Conservation (phyloP, 92 coral and sea anemone species). For the Hydrozoanthus gracilis region DNA sequence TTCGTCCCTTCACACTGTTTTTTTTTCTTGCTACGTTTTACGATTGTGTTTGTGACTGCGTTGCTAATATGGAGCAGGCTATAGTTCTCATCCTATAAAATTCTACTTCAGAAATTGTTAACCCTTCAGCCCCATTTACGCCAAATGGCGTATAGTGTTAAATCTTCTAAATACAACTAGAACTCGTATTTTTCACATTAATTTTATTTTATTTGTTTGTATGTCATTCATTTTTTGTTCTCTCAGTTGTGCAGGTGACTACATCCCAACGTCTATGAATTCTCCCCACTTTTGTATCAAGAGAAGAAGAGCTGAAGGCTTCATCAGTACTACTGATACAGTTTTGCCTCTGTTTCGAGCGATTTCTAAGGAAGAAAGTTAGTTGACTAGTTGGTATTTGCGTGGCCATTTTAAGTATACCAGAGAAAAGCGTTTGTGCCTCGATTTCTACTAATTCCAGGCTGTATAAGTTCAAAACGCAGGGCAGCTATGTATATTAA, state of each 20-base stretch:
- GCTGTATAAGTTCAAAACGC: no score
- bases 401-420: not conserved
- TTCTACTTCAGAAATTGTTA: no score
- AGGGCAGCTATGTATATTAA: no score
- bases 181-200: no score
- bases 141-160: no score
- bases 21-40: no score
- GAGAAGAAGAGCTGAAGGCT: constrained; percentile 28
- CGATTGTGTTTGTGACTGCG: no score
- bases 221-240: not conserved
- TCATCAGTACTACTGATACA: constrained; percentile 39
- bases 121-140: no score
- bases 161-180: no score
- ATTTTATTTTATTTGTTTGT: not conserved
- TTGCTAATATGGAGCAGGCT: no score
- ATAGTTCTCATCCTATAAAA: no score
- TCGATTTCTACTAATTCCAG: not conserved
- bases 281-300: constrained; percentile 79
- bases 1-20: no score
- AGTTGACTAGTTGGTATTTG: constrained; percentile 1
- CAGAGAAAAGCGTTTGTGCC: not conserved
- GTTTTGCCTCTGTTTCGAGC: constrained; percentile 82
- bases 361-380: constrained; percentile 70
- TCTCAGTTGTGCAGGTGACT: constrained; percentile 68
- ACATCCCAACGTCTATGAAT: constrained; percentile 64